Evolutionary conservation across 2,888 invertebrate species (phyloP), one percentile per base, ranked within the genome.

Genomic region (Ophion obscuratus): DNA sequence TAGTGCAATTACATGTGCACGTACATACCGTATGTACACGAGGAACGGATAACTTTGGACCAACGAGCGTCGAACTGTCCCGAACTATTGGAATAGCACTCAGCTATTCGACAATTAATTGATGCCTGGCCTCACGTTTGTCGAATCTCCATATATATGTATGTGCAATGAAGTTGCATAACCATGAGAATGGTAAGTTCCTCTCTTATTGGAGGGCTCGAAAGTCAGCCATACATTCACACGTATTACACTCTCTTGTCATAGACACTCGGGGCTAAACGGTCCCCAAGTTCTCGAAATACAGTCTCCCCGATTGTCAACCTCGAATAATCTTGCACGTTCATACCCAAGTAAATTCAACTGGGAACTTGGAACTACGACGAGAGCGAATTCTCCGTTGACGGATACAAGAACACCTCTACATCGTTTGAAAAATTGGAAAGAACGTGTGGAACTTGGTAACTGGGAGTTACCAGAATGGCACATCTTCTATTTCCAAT

Each of bases 41-140:
- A 81, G 78, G 47, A 57, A 47, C 57, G 44, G 31, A 59, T 31
- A 81, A 85, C 68, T 85, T 78, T 70, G 68, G 77, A 62, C 67
- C 36, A 62, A 36, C 81, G 68, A 77, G 81, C 77, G 85, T 81
- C 78, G 71, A 74, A 74, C 76, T 79, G 57, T 64, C 70, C 73
- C 79, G 14, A 85, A 85, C 85, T 83, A 80, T 83, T 77, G 80
- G 76, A 85, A 85, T 71, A 80, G 80, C 80, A 76, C 76, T 83
- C 71, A 85, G 83, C 80, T 76, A 76, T 76, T 76, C 67, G 79
- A 85, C 82, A 76, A 85, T 85, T 85, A 83, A 76, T 71, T 83
- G 79, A 73, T 67, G 79, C 82, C 62, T 24, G 62, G 44, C 62
- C 62, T n/a, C 53, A 53, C 27, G 40, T 71, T 31, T 11, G 40